Base-by-base conservation (phyloP, 1,140 invertebrate genomes). In the Tyrophagus putrescentiae region DNA sequence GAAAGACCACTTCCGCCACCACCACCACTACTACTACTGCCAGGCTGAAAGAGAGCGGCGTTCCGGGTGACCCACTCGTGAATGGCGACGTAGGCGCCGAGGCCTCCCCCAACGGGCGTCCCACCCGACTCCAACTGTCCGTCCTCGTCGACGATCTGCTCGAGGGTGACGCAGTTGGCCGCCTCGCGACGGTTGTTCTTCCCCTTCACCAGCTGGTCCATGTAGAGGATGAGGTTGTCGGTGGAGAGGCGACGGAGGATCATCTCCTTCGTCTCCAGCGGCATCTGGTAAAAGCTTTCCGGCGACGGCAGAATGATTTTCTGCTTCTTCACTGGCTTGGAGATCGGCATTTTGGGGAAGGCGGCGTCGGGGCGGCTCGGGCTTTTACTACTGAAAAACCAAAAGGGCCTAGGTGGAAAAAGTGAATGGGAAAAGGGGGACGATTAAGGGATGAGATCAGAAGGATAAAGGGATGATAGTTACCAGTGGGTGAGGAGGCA, bases 321-420 rank as follows among this genome's bases (percentile, higher is more conserved):
- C 25, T 54, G 52, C 25, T 54, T 54, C 28, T 7, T 9, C 3
- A 54, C 25, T 16, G 52, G 52, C 27, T 54, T 54, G 3, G 52
- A 54, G 21, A 27, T 23, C 25, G 52, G 52, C 52, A 54, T 54
- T 42, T n/a, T n/a, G n/a, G n/a, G n/a, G n/a, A n/a, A n/a, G n/a
- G n/a, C n/a, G n/a, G n/a, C n/a, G n/a, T n/a, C n/a, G n/a, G n/a
- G n/a, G n/a, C n/a, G n/a, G n/a, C n/a, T n/a, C n/a, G n/a, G n/a
- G n/a, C n/a, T n/a, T n/a, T n/a, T n/a, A n/a, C n/a, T n/a, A n/a
- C n/a, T n/a, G n/a, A n/a, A n/a, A n/a, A n/a, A n/a, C n/a, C n/a
- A n/a, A n/a, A n/a, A n/a, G n/a, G n/a, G n/a, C n/a, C n/a, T n/a
- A n/a, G n/a, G n/a, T n/a, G n/a, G n/a, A n/a, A n/a, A n/a, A n/a